A percentile compares a stretch with the other conserved stretches of the same genome.
phyloP scores from a whole-genome alignment of 2,113 vertebrate species.

The Hoplias malabaricus region DNA sequence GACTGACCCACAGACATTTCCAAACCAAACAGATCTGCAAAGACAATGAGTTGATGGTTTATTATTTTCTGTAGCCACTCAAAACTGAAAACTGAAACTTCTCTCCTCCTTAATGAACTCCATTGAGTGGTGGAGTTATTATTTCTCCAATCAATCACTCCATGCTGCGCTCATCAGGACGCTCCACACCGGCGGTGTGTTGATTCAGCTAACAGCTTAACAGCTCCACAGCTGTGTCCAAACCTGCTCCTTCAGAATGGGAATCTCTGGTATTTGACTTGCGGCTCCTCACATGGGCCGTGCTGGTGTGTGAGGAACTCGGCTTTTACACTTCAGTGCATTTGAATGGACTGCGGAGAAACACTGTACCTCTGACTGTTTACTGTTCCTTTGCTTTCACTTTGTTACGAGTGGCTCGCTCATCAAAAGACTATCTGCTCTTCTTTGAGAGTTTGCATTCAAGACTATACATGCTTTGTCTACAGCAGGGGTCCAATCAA shows the following conservation, averaged over 20 bases:
- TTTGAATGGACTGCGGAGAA: not conserved
- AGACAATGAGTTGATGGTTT: not conserved
- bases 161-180: not conserved
- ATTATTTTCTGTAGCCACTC: not conserved
- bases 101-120: not conserved
- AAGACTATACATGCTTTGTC: not conserved
- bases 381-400: conserved; percentile 16
- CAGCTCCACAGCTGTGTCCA: conserved; percentile 40
- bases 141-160: not conserved
- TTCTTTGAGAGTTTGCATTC: not conserved
- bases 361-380: not conserved
- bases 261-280: conserved; percentile 61
- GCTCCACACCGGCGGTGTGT: not conserved
- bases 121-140: not conserved
- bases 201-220: not conserved
- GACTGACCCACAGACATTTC: conserved; percentile 64
- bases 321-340: not conserved
- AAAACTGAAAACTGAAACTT: not conserved
- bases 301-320: not conserved
- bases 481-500: conserved; percentile 2
- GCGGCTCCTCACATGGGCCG: not conserved
- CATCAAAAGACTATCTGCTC: not conserved
- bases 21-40: conserved; percentile 44
- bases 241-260: conserved; percentile 53
- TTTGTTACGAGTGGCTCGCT: not conserved